Base-by-base conservation (phyloP, 2,113 vertebrate genomes). In the Microcebus ravelobensis region DNA sequence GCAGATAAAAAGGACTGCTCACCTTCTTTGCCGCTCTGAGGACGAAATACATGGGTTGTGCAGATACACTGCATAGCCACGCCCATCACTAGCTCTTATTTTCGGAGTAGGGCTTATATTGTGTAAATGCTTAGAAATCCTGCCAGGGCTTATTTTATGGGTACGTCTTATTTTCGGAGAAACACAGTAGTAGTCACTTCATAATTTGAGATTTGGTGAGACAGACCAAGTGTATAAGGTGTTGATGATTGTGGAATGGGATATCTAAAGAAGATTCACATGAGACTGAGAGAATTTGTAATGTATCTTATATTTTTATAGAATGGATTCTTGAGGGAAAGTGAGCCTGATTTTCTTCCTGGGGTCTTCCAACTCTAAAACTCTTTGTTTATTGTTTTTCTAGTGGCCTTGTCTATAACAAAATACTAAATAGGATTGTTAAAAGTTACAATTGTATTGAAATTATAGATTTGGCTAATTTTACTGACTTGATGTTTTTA, bases 401-500 rank as follows among this genome's bases (percentile, higher is more conserved):
- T 71, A n/a, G 55, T 21, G 79, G 36, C n/a, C 52, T 94, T 73
- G 14, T 29, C 14, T 55, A 5, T 80, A 74, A 89, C 25, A 57
- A 25, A 91, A 88, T 81, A 68, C 57, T 90, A 39, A 80, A 0
- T 57, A 74, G 25, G 36, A 48, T 90, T 90, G 55, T 73, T 95
- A 87, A 74, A 50, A 68, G 5, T 91, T 94, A 79, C 87, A 96
- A 39, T 12, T 80, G 21, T 81, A 67, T 63, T 68, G n/a, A 90
- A 92, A 52, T 82, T 25, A 63, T 65, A 83, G 36, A 67, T 59
- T 90, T 91, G 42, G 1, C 9, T 90, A 85, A 21, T 57, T 94
- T 93, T 96, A 76, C 34, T 61, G 34, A 59, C 42, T 55, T 36
- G 9, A 36, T 87, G 70, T 17, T 93, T 77, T 93, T 86, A 59